Conservation (phyloP, 2,888 invertebrate genomes). For the Cheilosia vulpina region DNA sequence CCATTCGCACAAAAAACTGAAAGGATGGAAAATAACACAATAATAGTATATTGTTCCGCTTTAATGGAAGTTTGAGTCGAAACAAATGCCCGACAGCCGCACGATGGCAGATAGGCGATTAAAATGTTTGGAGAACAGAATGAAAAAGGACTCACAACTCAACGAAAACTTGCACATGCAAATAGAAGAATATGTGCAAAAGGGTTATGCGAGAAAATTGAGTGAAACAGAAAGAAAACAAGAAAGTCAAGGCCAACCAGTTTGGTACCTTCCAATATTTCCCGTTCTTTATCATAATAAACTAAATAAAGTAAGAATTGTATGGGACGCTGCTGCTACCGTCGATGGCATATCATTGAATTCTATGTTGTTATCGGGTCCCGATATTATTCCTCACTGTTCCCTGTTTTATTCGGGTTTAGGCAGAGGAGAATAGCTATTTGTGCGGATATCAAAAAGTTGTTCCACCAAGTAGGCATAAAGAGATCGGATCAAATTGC, state of each 20-base stretch:
- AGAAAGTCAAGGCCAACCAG: neutral
- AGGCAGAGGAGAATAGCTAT: neutral
- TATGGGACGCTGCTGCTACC: conserved; percentile 1
- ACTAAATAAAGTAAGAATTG: neutral
- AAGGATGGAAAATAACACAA: neutral
- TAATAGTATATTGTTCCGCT: neutral
- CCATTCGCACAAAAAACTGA: neutral
- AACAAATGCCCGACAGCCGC: neutral
- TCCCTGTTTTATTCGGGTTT: neutral
- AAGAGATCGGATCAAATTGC: neutral
- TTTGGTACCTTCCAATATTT: neutral
- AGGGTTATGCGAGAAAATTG: too few relatives aligned
- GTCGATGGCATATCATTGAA: neutral
- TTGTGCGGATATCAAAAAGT: conserved; percentile 1
- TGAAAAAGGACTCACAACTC: too few relatives aligned
- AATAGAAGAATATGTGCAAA: too few relatives aligned
- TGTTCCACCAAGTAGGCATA: conserved; percentile 8
- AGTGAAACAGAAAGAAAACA: too few relatives aligned
- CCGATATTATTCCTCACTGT: neutral
- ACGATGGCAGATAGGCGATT: too few relatives aligned
- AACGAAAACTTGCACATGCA: too few relatives aligned
- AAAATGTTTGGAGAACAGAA: too few relatives aligned
- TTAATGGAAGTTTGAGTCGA: neutral
- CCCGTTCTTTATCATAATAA: neutral
- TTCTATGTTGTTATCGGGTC: neutral